A percentile compares a stretch with the other conserved stretches of the same genome.
phyloP scores from a whole-genome alignment of 1,140 invertebrate genomes.

The Physella acuta region DNA sequence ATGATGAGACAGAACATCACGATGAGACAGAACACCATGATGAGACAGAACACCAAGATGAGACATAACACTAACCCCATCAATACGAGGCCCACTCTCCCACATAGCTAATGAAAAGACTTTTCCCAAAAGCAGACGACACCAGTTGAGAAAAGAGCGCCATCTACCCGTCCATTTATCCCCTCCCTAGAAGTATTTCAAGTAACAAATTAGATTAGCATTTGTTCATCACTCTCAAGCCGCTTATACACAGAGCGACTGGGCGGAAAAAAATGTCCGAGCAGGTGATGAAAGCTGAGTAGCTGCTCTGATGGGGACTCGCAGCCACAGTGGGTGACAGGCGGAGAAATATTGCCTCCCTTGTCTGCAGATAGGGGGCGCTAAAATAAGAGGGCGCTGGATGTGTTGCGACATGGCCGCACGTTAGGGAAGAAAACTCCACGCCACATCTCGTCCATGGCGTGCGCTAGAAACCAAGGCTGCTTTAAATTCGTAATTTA shows the following conservation, averaged over 20 bases:
- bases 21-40: neutral
- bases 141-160: neutral
- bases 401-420: neutral
- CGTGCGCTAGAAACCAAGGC: neutral
- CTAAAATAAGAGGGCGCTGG: constrained; percentile 2
- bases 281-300: constrained; percentile 15
- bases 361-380: too few species aligned
- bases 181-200: neutral
- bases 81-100: neutral
- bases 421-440: neutral
- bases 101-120: neutral
- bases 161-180: too few species aligned
- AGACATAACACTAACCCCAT: neutral
- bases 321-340: neutral
- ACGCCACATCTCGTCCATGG: neutral
- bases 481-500: neutral
- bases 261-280: constrained; percentile 2
- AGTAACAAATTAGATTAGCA: constrained; percentile 8
- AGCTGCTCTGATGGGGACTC: neutral
- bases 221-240: neutral
- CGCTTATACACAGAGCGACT: constrained; percentile 15
- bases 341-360: constrained; percentile 14
- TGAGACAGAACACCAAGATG: neutral
- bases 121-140: neutral
- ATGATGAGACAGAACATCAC: neutral